Conservation (phyloP, 2,888 invertebrate species). For the Aphodius sticticus region DNA sequence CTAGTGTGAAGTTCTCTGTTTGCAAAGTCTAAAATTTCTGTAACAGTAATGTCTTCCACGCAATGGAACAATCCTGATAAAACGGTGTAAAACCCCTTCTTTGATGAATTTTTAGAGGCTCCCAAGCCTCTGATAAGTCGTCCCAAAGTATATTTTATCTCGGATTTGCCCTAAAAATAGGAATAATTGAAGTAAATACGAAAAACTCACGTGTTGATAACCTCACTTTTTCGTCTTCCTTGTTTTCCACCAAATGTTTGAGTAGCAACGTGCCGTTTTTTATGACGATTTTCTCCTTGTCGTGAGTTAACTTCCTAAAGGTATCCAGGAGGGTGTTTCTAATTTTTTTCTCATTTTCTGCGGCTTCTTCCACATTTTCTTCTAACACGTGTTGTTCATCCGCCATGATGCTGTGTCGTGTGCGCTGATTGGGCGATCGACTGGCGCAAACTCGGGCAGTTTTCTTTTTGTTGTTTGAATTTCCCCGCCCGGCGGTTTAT, state of each 20-base stretch:
- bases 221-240: constrained; percentile 57
- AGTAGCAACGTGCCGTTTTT: constrained; percentile 58
- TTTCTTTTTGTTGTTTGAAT: neutral
- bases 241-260: constrained; percentile 56
- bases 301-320: constrained; percentile 59
- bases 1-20: constrained; percentile 71
- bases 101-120: constrained; percentile 69
- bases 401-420: constrained; percentile 28
- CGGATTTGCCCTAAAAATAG: constrained; percentile 65
- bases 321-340: constrained; percentile 58
- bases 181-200: constrained; percentile 26
- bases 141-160: constrained; percentile 72
- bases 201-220: constrained; percentile 39
- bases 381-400: constrained; percentile 34
- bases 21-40: constrained; percentile 67
- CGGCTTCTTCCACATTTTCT: constrained; percentile 28
- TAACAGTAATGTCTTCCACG: constrained; percentile 61
- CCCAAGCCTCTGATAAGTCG: constrained; percentile 77
- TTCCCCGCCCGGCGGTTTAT: neutral
- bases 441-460: neutral
- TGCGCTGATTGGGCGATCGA: neutral
- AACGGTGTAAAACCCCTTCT: constrained; percentile 74
- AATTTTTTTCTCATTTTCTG: constrained; percentile 46
- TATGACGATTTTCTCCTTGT: constrained; percentile 57
- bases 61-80: constrained; percentile 69